A percentile compares a stretch with the other conserved stretches of the same genome.
Conservation (phyloP, 2,797 vertebrate genomes). For the Remorina albescens region DNA sequence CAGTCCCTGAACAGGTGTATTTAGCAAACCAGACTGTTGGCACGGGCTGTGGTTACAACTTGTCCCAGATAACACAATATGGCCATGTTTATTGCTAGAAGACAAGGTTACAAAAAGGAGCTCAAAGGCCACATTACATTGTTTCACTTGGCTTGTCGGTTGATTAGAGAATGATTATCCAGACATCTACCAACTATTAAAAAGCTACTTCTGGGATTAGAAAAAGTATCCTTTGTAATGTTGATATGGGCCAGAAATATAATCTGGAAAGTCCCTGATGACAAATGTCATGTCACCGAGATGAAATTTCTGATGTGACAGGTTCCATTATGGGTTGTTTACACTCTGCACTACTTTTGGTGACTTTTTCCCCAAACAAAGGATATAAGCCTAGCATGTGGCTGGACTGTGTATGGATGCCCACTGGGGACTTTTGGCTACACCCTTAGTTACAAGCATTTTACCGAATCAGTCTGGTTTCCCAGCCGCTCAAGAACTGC, state of each 20-base stretch:
- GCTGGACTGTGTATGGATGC: too few relatives aligned
- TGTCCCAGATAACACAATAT: constrained; percentile 60
- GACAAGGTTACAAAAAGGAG: constrained; percentile 38
- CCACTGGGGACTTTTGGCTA: too few relatives aligned
- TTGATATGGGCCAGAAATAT: neutral
- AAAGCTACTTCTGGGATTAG: constrained; percentile 3
- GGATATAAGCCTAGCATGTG: too few relatives aligned
- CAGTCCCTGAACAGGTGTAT: constrained; percentile 67
- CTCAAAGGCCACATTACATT: constrained; percentile 35
- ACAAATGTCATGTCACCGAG: too few relatives aligned
- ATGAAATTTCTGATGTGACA: too few relatives aligned
- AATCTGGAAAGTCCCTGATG: too few relatives aligned
- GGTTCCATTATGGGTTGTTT: too few relatives aligned
- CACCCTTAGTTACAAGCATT: too few relatives aligned
- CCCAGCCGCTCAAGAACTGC: too few relatives aligned
- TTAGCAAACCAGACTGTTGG: constrained; percentile 47
- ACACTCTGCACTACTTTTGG: too few relatives aligned
- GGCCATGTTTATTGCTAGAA: constrained; percentile 48
- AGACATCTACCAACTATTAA: neutral
- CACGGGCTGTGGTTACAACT: constrained; percentile 51
- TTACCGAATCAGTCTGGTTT: too few relatives aligned
- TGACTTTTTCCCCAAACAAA: too few relatives aligned
- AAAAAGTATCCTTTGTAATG: neutral
- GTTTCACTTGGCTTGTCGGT: constrained; percentile 9
- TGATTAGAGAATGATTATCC: constrained; percentile 4